A percentile compares a stretch with the other conserved stretches of the same genome.
Conservation (phyloP, 1,140 invertebrate genomes). For the Zeugodacus cucurbitae region DNA sequence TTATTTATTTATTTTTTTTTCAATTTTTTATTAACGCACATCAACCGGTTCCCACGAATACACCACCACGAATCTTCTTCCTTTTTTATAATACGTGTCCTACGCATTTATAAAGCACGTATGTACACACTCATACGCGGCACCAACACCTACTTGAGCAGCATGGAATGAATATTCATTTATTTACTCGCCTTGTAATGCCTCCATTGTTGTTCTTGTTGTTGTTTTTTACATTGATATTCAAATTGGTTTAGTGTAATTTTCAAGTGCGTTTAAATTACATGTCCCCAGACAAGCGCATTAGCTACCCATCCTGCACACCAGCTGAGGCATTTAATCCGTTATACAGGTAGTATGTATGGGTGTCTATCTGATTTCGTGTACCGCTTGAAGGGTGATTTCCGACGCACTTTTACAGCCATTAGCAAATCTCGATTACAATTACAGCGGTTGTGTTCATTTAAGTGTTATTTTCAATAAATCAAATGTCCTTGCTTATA, state of each 20-base stretch:
- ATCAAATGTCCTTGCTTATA: neutral
- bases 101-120: neutral
- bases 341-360: no score
- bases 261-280: conserved; percentile 21
- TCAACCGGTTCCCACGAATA: conserved; percentile 21
- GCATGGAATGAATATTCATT: neutral
- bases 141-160: neutral
- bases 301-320: neutral
- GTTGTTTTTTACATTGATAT: neutral
- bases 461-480: neutral
- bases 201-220: neutral
- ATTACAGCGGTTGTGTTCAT: neutral
- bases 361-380: neutral
- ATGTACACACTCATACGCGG: neutral
- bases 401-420: neutral
- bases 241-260: conserved; percentile 18
- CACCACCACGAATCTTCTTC: neutral
- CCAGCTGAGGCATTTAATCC: neutral
- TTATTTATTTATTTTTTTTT: neutral
- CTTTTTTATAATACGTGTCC: neutral
- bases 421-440: neutral
- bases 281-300: neutral
- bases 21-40: neutral
- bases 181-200: neutral
- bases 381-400: neutral